These are phyloP conservation scores for Drosophila rubida DNA, from an alignment of 2,888 invertebrate species.

Conservation along the genomic window DNA sequence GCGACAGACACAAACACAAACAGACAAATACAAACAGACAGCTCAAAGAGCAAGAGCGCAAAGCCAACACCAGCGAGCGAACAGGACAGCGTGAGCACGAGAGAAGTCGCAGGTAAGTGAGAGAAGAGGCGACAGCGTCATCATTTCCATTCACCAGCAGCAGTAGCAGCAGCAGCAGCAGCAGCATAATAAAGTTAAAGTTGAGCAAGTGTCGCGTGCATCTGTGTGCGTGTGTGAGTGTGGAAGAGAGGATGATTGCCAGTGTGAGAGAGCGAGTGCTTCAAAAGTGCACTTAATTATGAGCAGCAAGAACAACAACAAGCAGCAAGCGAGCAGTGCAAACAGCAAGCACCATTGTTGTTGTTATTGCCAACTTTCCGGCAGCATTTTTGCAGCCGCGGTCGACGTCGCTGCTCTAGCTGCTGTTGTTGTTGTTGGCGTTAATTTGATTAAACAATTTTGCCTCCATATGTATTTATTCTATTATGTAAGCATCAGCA, in stretches of 20 bases:
- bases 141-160: conserved; percentile 2
- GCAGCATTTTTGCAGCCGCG: conserved; percentile 20
- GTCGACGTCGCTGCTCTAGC: conserved; percentile 8
- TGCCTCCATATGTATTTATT: conserved; percentile 29
- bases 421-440: conserved; percentile 6
- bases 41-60: conserved; percentile 10
- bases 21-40: neutral
- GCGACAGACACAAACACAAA: conserved; percentile 34
- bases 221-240: neutral
- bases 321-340: neutral
- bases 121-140: conserved; percentile 30
- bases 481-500: conserved; percentile 53
- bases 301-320: conserved; percentile 19
- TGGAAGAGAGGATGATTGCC: neutral
- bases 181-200: conserved; percentile 50
- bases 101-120: conserved; percentile 43
- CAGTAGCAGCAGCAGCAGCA: conserved; percentile 15
- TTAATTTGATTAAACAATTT: conserved; percentile 48
- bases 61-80: neutral
- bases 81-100: neutral
- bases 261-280: neutral
- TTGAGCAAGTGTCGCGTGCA: conserved; percentile 41
- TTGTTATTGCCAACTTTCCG: conserved; percentile 37
- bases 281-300: conserved; percentile 56
- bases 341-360: conserved; percentile 29